A percentile compares a stretch with the other conserved stretches of the same genome.
phyloP scores from a whole-genome alignment of 2,888 invertebrate genomes.

The Drosophila mercatorum region DNA sequence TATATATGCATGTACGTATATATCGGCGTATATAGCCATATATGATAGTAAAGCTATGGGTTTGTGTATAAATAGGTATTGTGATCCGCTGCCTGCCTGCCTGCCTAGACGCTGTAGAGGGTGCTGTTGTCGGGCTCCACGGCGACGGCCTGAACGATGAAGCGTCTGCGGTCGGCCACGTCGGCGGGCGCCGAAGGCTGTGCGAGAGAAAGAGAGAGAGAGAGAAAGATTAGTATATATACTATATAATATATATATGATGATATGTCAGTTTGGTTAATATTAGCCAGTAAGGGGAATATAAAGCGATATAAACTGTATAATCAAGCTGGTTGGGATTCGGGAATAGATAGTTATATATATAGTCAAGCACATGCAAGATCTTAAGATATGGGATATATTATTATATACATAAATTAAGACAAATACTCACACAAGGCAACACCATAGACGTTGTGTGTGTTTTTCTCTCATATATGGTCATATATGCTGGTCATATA shows the following conservation, averaged over 20 bases:
- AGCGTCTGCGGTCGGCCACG: conserved; percentile 77
- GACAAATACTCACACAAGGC: conserved; percentile 75
- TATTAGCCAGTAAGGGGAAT: not conserved
- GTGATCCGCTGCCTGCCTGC: not conserved
- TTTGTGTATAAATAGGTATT: conserved; percentile 41
- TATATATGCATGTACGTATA: not conserved
- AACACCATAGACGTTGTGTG: conserved; percentile 50
- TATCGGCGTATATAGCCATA: conserved; percentile 8
- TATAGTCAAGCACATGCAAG: conserved; percentile 32
- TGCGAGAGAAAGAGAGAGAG: not conserved
- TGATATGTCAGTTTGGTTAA: conserved; percentile 2
- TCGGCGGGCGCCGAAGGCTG: conserved; percentile 54
- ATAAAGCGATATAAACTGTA: not conserved
- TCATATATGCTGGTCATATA: not conserved
- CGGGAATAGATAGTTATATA: not conserved
- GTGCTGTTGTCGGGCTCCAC: conserved; percentile 82
- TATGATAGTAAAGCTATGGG: conserved; percentile 48
- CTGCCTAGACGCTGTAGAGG: conserved; percentile 62
- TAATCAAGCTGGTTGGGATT: conserved; percentile 18
- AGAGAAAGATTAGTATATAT: not conserved
- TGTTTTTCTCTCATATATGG: conserved; percentile 2
- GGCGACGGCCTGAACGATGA: conserved; percentile 82
- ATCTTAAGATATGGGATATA: not conserved
- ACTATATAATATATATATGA: not conserved
- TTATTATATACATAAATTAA: conserved; percentile 21